These are phyloP conservation scores for Dendrolimus houi DNA, from an alignment of 2,888 invertebrate species.

Conservation along the genomic window DNA sequence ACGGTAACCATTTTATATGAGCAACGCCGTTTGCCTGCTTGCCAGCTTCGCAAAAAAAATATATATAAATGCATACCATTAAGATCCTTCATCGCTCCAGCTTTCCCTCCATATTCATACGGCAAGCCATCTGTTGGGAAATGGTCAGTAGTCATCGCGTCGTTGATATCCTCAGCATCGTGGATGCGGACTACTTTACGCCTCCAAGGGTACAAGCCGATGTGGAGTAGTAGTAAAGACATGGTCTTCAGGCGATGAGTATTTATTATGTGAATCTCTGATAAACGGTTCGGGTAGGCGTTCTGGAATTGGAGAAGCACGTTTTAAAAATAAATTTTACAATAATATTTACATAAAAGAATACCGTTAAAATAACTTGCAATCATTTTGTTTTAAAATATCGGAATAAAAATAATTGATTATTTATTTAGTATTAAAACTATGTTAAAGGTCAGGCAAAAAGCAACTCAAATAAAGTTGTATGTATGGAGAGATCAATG, in stretches of 20 bases:
- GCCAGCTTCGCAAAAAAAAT: background rate
- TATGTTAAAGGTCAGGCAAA: too few species aligned
- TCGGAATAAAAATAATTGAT: too few species aligned
- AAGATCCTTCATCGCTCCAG: slow-evolving; percentile 83
- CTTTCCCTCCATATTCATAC: slow-evolving; percentile 88
- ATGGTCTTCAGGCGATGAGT: slow-evolving; percentile 82
- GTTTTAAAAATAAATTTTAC: too few species aligned
- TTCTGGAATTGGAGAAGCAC: slow-evolving; percentile 65
- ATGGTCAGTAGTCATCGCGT: slow-evolving; percentile 70
- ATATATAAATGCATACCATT: slow-evolving; percentile 70
- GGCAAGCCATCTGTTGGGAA: slow-evolving; percentile 86
- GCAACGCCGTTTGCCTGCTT: too few species aligned
- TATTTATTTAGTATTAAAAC: too few species aligned
- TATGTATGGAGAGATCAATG: too few species aligned
- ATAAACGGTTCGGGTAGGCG: slow-evolving; percentile 87
- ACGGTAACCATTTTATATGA: too few species aligned
- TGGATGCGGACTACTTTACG: slow-evolving; percentile 56
- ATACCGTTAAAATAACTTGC: background rate
- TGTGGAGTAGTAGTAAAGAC: slow-evolving; percentile 75
- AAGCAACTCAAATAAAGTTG: too few species aligned
- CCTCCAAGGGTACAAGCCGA: slow-evolving; percentile 62
- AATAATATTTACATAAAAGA: too few species aligned
- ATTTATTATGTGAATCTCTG: slow-evolving; percentile 89
- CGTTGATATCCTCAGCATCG: slow-evolving; percentile 43
- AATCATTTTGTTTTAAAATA: too few species aligned